Evolutionary conservation across 2,888 invertebrate genomes (phyloP).

Genomic region (Lithophane socia): DNA sequence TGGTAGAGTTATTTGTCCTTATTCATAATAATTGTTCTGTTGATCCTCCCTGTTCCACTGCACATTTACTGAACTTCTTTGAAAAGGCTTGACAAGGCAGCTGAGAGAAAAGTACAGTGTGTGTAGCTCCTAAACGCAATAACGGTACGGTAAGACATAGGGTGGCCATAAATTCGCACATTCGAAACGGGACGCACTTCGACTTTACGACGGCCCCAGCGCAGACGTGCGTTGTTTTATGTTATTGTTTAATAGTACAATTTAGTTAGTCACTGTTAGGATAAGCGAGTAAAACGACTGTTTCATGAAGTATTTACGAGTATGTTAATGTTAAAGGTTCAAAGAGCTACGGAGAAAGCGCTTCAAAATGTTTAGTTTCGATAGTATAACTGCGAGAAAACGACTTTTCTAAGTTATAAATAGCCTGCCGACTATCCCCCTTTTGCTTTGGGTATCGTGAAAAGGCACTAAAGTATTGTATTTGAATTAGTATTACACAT

Average conservation of each 20-base stretch:
- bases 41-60: background rate
- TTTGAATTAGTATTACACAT: background rate
- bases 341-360: slow-evolving; percentile 48
- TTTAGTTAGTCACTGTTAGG: slow-evolving; percentile 46
- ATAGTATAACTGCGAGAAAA: slow-evolving; percentile 26
- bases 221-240: slow-evolving; percentile 50
- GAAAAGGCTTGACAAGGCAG: background rate
- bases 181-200: slow-evolving; percentile 58
- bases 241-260: slow-evolving; percentile 58
- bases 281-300: slow-evolving; percentile 38
- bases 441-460: background rate
- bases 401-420: slow-evolving; percentile 39
- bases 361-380: slow-evolving; percentile 38
- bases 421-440: slow-evolving; percentile 11
- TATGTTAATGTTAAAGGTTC: slow-evolving; percentile 45
- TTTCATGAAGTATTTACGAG: slow-evolving; percentile 55
- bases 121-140: slow-evolving; percentile 41
- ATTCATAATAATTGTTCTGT: background rate
- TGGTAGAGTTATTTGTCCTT: background rate
- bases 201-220: slow-evolving; percentile 52
- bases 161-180: slow-evolving; percentile 60
- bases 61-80: background rate
- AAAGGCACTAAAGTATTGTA: background rate
- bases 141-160: slow-evolving; percentile 56
- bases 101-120: slow-evolving; percentile 34